Conservation (phyloP, 53 echinoderm and acorn worm genomes). For the Zoroaster sp. region DNA sequence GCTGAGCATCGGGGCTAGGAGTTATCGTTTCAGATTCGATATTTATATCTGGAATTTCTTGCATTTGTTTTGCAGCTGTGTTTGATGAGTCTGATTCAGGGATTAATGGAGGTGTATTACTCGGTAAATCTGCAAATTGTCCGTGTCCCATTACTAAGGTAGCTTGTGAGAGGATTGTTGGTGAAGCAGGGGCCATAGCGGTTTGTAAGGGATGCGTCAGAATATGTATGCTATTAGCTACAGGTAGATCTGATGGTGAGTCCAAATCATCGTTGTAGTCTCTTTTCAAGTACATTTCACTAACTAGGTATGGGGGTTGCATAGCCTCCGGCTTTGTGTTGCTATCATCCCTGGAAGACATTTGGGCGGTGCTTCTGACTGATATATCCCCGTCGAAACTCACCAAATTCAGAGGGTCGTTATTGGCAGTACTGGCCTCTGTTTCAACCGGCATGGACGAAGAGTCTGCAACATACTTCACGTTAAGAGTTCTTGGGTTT, state of each 20-base stretch:
- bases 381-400: slow-evolving; percentile 14
- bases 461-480: slow-evolving; percentile 27
- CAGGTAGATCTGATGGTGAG: slow-evolving; percentile 74
- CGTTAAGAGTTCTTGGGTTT: slow-evolving; percentile 48
- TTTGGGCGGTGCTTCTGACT: slow-evolving; percentile 10
- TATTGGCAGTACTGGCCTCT: slow-evolving; percentile 36
- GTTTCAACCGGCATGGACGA: slow-evolving; percentile 31
- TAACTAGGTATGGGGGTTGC: not conserved
- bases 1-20: not conserved
- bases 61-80: not conserved
- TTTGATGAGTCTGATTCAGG: not conserved
- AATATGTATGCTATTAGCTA: slow-evolving; percentile 77
- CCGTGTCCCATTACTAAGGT: slow-evolving; percentile 48
- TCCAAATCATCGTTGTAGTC: slow-evolving; percentile 35
- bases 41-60: not conserved
- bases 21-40: not conserved
- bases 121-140: not conserved
- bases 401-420: slow-evolving; percentile 64
- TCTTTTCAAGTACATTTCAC: not conserved
- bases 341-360: slow-evolving; percentile 37
- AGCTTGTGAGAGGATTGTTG: slow-evolving; percentile 20
- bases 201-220: slow-evolving; percentile 68
- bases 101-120: not conserved
- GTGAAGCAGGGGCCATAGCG: slow-evolving; percentile 52
- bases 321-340: not conserved